These are phyloP conservation scores for Sesamia nonagrioides DNA, from an alignment of 1,140 invertebrate genomes.

Conservation along the genomic window DNA sequence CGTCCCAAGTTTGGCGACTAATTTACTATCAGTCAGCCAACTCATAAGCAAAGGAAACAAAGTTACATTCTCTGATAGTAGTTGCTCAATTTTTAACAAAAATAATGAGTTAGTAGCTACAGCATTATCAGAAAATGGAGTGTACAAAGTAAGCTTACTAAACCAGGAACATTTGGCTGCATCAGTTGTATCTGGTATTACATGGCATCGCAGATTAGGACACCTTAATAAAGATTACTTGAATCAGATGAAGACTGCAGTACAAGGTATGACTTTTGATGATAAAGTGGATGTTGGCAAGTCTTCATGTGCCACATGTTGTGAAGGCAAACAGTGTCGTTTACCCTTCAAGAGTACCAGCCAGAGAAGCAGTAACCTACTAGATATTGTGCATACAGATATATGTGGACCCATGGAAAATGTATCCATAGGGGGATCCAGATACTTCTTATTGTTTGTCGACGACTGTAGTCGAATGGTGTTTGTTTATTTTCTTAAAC, in stretches of 20 bases:
- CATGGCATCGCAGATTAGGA: constrained; percentile 48
- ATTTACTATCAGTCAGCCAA: constrained; percentile 44
- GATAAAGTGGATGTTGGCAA: constrained; percentile 27
- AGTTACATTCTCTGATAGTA: constrained; percentile 4
- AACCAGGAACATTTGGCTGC: constrained; percentile 24
- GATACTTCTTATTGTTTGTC: constrained; percentile 39
- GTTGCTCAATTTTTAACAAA: constrained; percentile 25
- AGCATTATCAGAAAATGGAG: constrained; percentile 23
- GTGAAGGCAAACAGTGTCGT: constrained; percentile 34
- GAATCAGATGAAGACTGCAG: constrained; percentile 33
- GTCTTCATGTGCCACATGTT: constrained; percentile 22
- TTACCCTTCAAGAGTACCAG: constrained; percentile 28
- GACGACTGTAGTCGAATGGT: constrained; percentile 33
- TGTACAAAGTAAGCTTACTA: constrained; percentile 18
- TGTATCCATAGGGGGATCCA: constrained; percentile 25
- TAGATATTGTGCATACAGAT: constrained; percentile 37
- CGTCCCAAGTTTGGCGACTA: constrained; percentile 35
- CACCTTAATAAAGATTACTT: constrained; percentile 35
- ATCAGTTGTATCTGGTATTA: not conserved
- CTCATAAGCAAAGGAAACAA: constrained; percentile 41
- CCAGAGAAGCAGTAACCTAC: constrained; percentile 23
- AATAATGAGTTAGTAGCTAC: constrained; percentile 27
- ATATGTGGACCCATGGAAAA: constrained; percentile 42
- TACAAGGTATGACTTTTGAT: constrained; percentile 21
- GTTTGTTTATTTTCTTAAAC: constrained; percentile 42